phyloP scores from a whole-genome alignment of 1,140 invertebrate species.

The Bathynomus jamesi region DNA sequence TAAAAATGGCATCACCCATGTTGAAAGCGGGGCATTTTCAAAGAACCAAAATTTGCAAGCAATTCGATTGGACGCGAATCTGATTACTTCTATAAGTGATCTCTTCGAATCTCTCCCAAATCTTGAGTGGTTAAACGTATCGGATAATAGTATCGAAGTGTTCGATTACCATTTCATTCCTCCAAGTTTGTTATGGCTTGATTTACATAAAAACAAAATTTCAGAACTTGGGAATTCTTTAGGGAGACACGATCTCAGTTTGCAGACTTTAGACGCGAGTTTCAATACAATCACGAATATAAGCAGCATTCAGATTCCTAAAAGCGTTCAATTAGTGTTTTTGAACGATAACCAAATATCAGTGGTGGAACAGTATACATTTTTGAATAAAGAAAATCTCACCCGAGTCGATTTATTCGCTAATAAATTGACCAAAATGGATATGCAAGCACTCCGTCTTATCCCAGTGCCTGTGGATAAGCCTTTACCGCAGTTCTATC shows the following conservation, averaged over 20 bases:
- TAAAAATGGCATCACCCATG: conserved; percentile 66
- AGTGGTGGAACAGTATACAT: conserved; percentile 60
- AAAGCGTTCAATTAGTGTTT: conserved; percentile 67
- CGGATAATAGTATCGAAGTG: conserved; percentile 78
- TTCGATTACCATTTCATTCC: conserved; percentile 85
- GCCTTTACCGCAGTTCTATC: conserved; percentile 71
- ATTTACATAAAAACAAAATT: conserved; percentile 81
- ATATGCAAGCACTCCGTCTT: conserved; percentile 66
- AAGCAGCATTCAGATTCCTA: conserved; percentile 57
- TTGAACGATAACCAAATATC: conserved; percentile 74
- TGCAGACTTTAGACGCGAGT: conserved; percentile 71
- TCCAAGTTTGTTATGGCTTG: conserved; percentile 71
- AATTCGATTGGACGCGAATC: conserved; percentile 75
- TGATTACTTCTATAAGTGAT: conserved; percentile 71
- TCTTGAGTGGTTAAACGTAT: conserved; percentile 81
- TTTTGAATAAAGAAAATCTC: conserved; percentile 71
- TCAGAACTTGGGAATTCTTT: conserved; percentile 77
- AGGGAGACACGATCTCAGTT: conserved; percentile 57
- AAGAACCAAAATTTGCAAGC: conserved; percentile 70
- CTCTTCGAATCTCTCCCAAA: conserved; percentile 72
- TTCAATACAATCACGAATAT: conserved; percentile 68
- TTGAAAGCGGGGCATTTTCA: conserved; percentile 64
- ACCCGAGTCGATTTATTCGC: conserved; percentile 74
- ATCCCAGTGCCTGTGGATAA: conserved; percentile 59
- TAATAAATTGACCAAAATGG: conserved; percentile 72